Evolutionary conservation across 2,888 invertebrate species (phyloP).

Genomic region (Acanthococcus lagerstroemiae): DNA sequence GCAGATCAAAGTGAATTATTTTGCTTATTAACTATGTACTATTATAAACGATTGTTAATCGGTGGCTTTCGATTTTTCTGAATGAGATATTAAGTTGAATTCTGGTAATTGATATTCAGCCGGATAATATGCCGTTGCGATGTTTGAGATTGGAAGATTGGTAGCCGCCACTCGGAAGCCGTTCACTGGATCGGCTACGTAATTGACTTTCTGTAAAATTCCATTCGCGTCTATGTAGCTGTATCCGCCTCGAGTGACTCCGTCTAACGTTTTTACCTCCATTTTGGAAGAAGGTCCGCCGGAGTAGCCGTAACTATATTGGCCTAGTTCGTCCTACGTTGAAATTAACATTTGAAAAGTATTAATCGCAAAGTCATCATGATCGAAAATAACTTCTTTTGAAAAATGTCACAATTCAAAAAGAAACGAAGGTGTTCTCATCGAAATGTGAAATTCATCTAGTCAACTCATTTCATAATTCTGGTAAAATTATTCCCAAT

Average conservation of each 20-base stretch:
- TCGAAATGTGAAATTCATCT: too few species aligned
- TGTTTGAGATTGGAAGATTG: slow-evolving; percentile 46
- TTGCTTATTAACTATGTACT: neutral
- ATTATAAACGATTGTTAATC: neutral
- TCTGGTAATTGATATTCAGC: slow-evolving; percentile 14
- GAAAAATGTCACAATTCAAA: too few species aligned
- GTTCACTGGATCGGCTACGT: slow-evolving; percentile 51
- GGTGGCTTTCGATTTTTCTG: neutral
- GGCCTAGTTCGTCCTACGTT: slow-evolving; percentile 41
- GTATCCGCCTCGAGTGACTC: slow-evolving; percentile 47
- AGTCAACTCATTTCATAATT: too few species aligned
- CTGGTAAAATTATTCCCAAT: too few species aligned
- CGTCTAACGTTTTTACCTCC: slow-evolving; percentile 42
- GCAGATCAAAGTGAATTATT: neutral
- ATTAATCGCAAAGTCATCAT: too few species aligned
- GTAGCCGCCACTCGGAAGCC: slow-evolving; percentile 57
- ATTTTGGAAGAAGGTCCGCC: slow-evolving; percentile 38
- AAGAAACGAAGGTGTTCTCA: too few species aligned
- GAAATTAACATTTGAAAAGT: too few species aligned
- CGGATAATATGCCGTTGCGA: slow-evolving; percentile 18
- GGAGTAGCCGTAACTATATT: slow-evolving; percentile 40
- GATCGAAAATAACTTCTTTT: too few species aligned
- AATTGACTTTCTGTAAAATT: slow-evolving; percentile 53
- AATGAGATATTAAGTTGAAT: slow-evolving; percentile 17
- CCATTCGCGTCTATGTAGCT: slow-evolving; percentile 59